Evolutionary conservation across 1,140 invertebrate genomes (phyloP).

Genomic region (Dendrolimus punctatus): DNA sequence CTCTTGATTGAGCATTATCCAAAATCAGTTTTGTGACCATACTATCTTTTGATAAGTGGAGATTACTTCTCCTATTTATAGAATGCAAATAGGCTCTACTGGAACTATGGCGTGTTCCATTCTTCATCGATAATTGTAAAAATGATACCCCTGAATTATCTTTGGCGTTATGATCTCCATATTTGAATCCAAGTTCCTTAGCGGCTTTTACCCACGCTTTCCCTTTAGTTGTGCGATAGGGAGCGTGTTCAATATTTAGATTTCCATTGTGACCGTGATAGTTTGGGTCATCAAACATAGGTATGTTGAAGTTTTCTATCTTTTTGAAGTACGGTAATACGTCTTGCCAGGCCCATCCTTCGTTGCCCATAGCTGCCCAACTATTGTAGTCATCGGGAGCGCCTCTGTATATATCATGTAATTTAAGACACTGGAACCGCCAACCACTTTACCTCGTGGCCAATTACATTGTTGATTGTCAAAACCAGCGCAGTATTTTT

Average conservation of each 20-base stretch:
- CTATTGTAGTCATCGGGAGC: constrained; percentile 82
- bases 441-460: constrained; percentile 85
- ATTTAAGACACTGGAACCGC: constrained; percentile 89
- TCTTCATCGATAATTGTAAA: constrained; percentile 77
- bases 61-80: constrained; percentile 74
- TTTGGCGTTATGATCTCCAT: constrained; percentile 82
- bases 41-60: constrained; percentile 77
- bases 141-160: constrained; percentile 76
- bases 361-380: constrained; percentile 84
- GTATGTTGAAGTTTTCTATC: constrained; percentile 79
- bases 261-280: constrained; percentile 76
- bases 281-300: constrained; percentile 65
- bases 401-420: constrained; percentile 95
- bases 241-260: constrained; percentile 73
- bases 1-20: constrained; percentile 75
- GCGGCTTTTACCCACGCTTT: constrained; percentile 80
- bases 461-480: constrained; percentile 77
- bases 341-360: constrained; percentile 88
- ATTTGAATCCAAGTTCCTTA: constrained; percentile 76
- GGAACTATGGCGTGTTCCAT: constrained; percentile 82
- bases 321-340: constrained; percentile 89
- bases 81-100: constrained; percentile 83
- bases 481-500: constrained; percentile 71
- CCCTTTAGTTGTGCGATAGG: constrained; percentile 74
- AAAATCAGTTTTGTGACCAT: constrained; percentile 84